Base-by-base conservation (phyloP, 2,888 invertebrate genomes). In the Oscheius sp. region DNA sequence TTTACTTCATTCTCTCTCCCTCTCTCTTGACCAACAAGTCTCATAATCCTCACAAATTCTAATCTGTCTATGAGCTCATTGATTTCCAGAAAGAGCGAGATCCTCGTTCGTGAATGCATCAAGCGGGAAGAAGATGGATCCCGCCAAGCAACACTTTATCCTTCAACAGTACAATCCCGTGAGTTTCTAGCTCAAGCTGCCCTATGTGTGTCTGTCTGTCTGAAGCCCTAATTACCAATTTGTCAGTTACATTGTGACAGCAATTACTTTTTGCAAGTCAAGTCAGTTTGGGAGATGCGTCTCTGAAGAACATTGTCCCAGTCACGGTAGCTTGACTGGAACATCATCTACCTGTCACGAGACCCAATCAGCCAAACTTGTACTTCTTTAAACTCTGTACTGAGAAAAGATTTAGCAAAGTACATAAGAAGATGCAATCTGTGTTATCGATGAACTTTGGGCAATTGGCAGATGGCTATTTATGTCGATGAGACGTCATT, bases 81-180 rank as follows among this genome's bases (percentile, higher is more conserved):
- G 13, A 47, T 58, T 74, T 74, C 29, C 66, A 66, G 68, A 68
- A 29, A 11, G 33, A 33, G 68, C 35, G 53, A 42, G 42, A 42
- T 55, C 53, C 53, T 68, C 35, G 42, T 53, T 68, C 68, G 68
- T 68, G 68, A 68, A 68, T 68, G 68, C 35, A 68, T 11, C 55
- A 68, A 68, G 53, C 21, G 68, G 68, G 68, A 68, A 35, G 9
- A 29, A 7, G 48, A 70, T 70, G 70, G 70, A 70, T 47, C 70
- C 70, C 70, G 29, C 70, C 21, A 70, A 58, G 58, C 70, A 70
- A 11, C 58, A 57, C n/a, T 70, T 58, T 47, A 55, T 70, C 48
- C 48, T 70, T 42, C 70, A 70, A 42, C 32, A 29, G n/a, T 70
- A 42, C 48, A 70, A 70, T 59, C 68, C 68, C 37, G 68, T 68